Base-by-base conservation (phyloP, 1,140 invertebrate genomes). In the Cherax quadricarinatus region DNA sequence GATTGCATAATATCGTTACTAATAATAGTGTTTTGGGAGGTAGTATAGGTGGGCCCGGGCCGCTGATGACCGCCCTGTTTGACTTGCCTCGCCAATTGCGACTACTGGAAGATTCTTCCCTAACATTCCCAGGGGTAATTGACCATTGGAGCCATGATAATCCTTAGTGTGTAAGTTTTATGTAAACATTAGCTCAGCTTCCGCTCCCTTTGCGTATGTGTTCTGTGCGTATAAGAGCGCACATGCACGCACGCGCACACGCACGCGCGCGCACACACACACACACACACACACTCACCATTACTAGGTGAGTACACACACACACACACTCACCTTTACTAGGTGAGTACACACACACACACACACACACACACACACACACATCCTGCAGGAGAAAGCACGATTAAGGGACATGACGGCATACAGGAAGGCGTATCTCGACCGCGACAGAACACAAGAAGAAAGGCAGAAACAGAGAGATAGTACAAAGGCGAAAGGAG, bases 21-120 rank as follows among this genome's bases (percentile, higher is more conserved):
- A 85, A 85, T 85, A 85, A 85, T 30, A 85, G 83, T 70, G 48
- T 85, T 85, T 85, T 57, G 83, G 83, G 60, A 57, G 83, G 83
- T 49, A 85, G 70, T 85, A 85, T 85, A 24, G n/a, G 24, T 9
- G 48, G 57, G 60, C n/a, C 30, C 16, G 6, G 21, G 70, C 21
- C 16, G 21, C 4, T 75, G n/a, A 66, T 66, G 62, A 18, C 62
- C 62, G 14, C 5, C 14, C 14, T 66, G 62, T 66, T 66, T 66
- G 21, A 1, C 14, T 5, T 66, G 21, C 7, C 9, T 6, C 14
- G 66, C 66, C 66, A 18, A 70, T 18, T 21, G 70, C 24, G 70
- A 66, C 62, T 18, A 18, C 62, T 66, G 9, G n/a, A 75, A 30
- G 70, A 75, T 12, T 48, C 48, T 48, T 48, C 16, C 66, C 16